Percentiles rank a stretch among this genome's conserved stretches.
Evolutionary conservation across 2,888 invertebrate species (phyloP).

Genomic region (Rugalucina vietnamica): DNA sequence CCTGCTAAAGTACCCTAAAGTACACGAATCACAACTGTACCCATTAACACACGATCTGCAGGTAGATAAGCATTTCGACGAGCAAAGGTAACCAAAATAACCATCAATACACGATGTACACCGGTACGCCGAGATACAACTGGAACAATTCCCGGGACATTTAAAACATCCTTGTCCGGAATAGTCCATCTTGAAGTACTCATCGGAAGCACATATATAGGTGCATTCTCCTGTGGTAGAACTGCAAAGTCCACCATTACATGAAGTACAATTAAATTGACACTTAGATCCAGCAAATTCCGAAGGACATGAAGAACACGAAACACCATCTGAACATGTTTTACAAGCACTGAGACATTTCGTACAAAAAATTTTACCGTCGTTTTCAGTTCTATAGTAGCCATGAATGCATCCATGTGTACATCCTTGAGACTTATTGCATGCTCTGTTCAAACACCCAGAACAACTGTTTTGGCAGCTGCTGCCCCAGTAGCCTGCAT

Average conservation of each 20-base stretch:
- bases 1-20: too few species aligned
- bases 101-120: background rate
- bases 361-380: background rate
- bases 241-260: background rate
- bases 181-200: background rate
- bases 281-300: background rate
- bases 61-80: background rate
- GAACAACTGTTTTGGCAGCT: too few species aligned
- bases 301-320: background rate
- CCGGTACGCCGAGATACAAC: background rate
- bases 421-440: background rate
- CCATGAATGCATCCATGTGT: background rate
- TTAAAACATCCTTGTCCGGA: background rate
- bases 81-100: background rate
- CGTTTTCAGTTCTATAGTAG: background rate
- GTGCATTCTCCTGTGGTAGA: background rate
- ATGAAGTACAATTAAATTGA: background rate
- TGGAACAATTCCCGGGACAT: background rate
- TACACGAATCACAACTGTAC: background rate
- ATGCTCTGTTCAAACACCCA: too few species aligned
- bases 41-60: background rate
- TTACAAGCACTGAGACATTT: background rate
- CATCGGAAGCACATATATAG: background rate
- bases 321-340: background rate
- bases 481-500: too few species aligned